Conservation (phyloP, 1,140 invertebrate genomes). For the Cylas formicarius region DNA sequence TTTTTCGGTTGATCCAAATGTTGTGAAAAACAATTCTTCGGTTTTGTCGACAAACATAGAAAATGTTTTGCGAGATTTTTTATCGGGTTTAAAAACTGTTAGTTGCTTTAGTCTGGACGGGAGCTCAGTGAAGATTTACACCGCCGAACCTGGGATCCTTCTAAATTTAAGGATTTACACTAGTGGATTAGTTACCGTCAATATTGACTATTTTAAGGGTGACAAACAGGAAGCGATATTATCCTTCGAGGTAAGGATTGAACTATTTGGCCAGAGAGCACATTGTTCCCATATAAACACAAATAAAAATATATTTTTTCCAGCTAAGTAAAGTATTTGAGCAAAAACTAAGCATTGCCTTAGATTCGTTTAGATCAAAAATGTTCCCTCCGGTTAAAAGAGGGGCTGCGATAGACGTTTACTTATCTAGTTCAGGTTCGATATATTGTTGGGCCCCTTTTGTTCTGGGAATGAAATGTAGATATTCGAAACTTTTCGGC, state of each 20-base stretch:
- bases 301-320: constrained; percentile 16
- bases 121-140: constrained; percentile 59
- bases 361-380: constrained; percentile 69
- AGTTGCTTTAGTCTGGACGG: constrained; percentile 50
- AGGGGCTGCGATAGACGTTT: constrained; percentile 75
- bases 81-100: constrained; percentile 57
- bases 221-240: constrained; percentile 64
- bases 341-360: constrained; percentile 60
- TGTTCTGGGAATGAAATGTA: too few relatives aligned
- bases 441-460: too few relatives aligned
- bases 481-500: too few relatives aligned
- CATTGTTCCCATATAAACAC: neutral
- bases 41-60: constrained; percentile 58
- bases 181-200: constrained; percentile 67
- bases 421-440: constrained; percentile 79
- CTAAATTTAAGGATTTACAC: constrained; percentile 64
- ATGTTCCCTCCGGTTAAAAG: constrained; percentile 74
- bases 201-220: constrained; percentile 72
- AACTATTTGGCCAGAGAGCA: neutral
- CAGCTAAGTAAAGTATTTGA: constrained; percentile 61
- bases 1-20: constrained; percentile 65
- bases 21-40: constrained; percentile 56
- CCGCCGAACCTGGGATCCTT: constrained; percentile 58
- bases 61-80: constrained; percentile 59
- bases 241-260: constrained; percentile 60